A percentile compares a stretch with the other conserved stretches of the same genome.
Evolutionary conservation across 2,113 vertebrate genomes (phyloP).

Genomic region (Pelusios castaneus): DNA sequence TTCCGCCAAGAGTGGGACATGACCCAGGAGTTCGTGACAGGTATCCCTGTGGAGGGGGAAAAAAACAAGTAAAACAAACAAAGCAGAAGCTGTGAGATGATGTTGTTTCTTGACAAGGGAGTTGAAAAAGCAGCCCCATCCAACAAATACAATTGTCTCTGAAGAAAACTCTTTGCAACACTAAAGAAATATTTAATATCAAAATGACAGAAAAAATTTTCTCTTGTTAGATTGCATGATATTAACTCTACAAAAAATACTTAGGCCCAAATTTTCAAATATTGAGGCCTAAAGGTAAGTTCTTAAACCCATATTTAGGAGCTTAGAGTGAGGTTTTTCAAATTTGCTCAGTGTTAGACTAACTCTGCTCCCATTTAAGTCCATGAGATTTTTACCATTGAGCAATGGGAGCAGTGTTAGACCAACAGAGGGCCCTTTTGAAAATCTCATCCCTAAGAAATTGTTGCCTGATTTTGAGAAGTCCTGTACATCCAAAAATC

Average conservation of each 20-base stretch:
- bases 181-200: neutral
- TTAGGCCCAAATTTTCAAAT: neutral
- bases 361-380: neutral
- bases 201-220: neutral
- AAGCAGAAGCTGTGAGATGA: neutral
- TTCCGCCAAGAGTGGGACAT: slow-evolving; percentile 95
- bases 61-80: slow-evolving; percentile 31
- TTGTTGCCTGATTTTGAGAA: neutral
- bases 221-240: neutral
- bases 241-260: neutral
- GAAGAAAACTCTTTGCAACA: neutral
- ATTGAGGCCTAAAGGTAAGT: neutral
- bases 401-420: neutral
- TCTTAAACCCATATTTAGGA: neutral
- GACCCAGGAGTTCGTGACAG: slow-evolving; percentile 96
- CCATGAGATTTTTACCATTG: neutral
- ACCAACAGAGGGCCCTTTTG: neutral
- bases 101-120: neutral
- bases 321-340: neutral
- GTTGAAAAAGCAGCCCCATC: neutral
- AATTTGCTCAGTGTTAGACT: neutral
- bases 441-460: neutral
- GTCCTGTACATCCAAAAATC: neutral
- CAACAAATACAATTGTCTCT: neutral
- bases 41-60: slow-evolving; percentile 86